Evolutionary conservation across 2,797 vertebrate species (phyloP), one percentile per base, ranked within the genome.

Genomic region (Poeciliopsis infans): DNA sequence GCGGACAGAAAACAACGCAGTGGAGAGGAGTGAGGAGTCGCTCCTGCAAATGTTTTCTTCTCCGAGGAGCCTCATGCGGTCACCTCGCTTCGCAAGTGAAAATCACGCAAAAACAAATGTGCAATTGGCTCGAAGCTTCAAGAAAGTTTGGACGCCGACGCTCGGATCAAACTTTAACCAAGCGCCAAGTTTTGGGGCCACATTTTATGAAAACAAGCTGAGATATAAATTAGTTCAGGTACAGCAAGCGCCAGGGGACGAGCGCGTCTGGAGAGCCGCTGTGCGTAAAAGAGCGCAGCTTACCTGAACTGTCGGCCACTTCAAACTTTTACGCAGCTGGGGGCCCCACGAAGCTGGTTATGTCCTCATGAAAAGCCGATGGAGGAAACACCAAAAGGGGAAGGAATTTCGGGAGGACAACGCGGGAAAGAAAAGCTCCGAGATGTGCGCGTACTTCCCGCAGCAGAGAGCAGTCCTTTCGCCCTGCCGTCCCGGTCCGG

Each of bases 401-500:
- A 77, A 41, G 71, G 59, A 46, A 39, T 39, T 6, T 41, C 18
- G 0, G 74, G 75, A 75, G 57, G 28, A 77, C 76, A 85, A 79
- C 86, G 75, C 20, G 75, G 74, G 69, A 76, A 89, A 89, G 80
- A 77, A 88, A 92, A 86, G 88, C 89, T 46, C 5, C 83, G 86
- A 85, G 93, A 89, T 89, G 89, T 85, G 86, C 87, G 85, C 86
- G 93, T 39, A 78, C 82, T 89, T 87, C 73, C 87, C 89, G 78
- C 91, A 93, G 88, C 91, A 90, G 91, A 94, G 70, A 94, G 70
- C 89, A 86, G 85, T 90, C 59, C 85, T 89, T 72, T 87, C 91
- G 83, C 79, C 82, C 91, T 85, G 85, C 88, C 39, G 88, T 88
- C 89, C 88, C 76, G 84, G 83, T 91, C 88, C 76, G 84, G 83